Base-by-base conservation (phyloP, 2,797 vertebrate genomes). In the Acipenser ruthenus region DNA sequence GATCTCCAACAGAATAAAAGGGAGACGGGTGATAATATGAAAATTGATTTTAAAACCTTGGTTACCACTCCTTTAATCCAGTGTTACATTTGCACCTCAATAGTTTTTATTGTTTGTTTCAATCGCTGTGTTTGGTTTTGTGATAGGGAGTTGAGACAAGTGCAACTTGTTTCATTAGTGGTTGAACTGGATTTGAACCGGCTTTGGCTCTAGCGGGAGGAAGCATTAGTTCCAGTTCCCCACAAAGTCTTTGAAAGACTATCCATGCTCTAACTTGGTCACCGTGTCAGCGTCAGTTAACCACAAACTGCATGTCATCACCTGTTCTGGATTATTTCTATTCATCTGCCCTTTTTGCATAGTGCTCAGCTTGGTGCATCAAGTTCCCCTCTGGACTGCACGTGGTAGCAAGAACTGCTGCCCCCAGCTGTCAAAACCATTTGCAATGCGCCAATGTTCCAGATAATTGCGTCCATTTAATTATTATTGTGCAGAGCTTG, bases 401-500 rank as follows among this genome's bases (percentile, higher is more conserved):
- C 52, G 1, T 7, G 12, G 59, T 63, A 56, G 62, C 62, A 56
- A 66, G 59, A 64, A n/a, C 47, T 11, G 37, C 10, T 62, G 49
- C 64, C 52, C 23, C 64, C 60, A 59, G 68, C 65, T 70, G 69
- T 66, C 69, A 64, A 66, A 63, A 55, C 61, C 65, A 63, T 63
- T 66, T 60, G 69, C 55, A 37, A 58, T 47, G 53, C 49, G 50
- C 49, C 18, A 65, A 65, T 11, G 52, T 63, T 50, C 61, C 69
- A 63, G 62, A 67, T 67, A 67, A 67, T 67, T 8, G 50, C 51
- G 5, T 37, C 37, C 37, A 47, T 13, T 67, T 67, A 67, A 67
- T 67, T 49, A 63, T 48, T 52, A 52, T 48, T 13, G 51, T 47
- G 66, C 66, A 12, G 60, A 50, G 12, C 50, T 52, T 12, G 8